A percentile compares a stretch with the other conserved stretches of the same genome.
Conservation (phyloP, 2,888 invertebrate genomes). For the Drosophila rubida region DNA sequence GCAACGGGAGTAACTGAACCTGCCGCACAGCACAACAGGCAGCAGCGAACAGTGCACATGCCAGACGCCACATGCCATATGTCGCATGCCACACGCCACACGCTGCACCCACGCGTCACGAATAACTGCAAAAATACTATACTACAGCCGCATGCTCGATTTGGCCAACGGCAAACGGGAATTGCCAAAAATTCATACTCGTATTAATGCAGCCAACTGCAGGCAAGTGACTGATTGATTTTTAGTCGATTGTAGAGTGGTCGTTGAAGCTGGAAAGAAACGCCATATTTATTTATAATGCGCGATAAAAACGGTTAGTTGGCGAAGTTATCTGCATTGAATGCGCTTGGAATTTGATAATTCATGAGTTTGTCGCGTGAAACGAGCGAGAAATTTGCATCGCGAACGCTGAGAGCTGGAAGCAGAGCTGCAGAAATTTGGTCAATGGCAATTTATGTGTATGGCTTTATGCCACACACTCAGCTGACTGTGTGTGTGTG, state of each 20-base stretch:
- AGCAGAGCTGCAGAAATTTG: slow-evolving; percentile 48
- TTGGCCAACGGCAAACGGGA: slow-evolving; percentile 24
- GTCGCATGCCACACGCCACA: slow-evolving; percentile 3
- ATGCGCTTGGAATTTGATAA: slow-evolving; percentile 24
- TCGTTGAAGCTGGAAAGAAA: neutral
- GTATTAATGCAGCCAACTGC: too few relatives aligned
- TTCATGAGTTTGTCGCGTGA: slow-evolving; percentile 21
- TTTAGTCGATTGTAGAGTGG: slow-evolving; percentile 8
- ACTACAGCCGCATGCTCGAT: slow-evolving; percentile 34
- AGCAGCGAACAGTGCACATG: neutral
- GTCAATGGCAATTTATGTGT: slow-evolving; percentile 68
- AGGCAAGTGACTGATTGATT: slow-evolving; percentile 30
- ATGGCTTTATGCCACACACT: slow-evolving; percentile 62
- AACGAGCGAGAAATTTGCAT: slow-evolving; percentile 48
- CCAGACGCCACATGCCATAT: neutral
- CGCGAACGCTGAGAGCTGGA: slow-evolving; percentile 38
- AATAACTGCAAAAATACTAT: slow-evolving; percentile 11
- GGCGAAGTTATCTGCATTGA: slow-evolving; percentile 6
- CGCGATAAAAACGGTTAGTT: neutral
- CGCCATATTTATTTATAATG: slow-evolving; percentile 25
- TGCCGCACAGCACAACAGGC: neutral
- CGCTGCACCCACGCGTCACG: neutral
- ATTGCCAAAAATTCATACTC: neutral
- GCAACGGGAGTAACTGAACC: slow-evolving; percentile 20
- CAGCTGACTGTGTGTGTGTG: slow-evolving; percentile 21